These are phyloP conservation scores for Oreohelix idahoensis DNA, from an alignment of 1,140 invertebrate genomes.

Conservation along the genomic window DNA sequence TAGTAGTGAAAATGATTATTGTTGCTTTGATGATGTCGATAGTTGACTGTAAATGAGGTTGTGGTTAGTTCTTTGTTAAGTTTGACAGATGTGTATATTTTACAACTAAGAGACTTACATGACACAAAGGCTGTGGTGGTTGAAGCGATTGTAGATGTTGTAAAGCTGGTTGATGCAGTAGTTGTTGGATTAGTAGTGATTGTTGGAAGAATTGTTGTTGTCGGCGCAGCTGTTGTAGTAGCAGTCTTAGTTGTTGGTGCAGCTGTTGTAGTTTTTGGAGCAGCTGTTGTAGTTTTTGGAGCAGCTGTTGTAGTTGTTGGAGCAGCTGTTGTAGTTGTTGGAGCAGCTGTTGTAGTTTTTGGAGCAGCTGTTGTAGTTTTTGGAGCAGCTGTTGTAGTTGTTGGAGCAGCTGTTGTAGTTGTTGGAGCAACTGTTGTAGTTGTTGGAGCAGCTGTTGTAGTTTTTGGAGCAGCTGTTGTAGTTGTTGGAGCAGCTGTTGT, in stretches of 20 bases:
- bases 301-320: background rate
- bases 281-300: background rate
- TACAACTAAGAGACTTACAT: too few relatives aligned
- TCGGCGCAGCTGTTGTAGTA: background rate
- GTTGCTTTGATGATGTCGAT: too few relatives aligned
- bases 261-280: background rate
- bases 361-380: background rate
- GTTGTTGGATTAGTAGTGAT: too few relatives aligned
- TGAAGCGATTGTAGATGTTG: too few relatives aligned
- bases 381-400: background rate
- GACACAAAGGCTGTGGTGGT: too few relatives aligned
- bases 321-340: background rate
- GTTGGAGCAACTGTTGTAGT: background rate
- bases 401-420: background rate
- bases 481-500: conserved; percentile 1
- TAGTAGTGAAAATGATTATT: too few relatives aligned
- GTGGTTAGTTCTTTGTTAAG: too few relatives aligned
- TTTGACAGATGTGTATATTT: too few relatives aligned
- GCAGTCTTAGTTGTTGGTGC: background rate
- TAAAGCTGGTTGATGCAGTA: too few relatives aligned
- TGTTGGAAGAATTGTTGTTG: background rate
- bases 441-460: background rate
- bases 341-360: background rate
- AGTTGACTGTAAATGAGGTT: too few relatives aligned
- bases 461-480: background rate